Conservation (phyloP, 2,888 invertebrate genomes). For the Agrilus biguttatus region DNA sequence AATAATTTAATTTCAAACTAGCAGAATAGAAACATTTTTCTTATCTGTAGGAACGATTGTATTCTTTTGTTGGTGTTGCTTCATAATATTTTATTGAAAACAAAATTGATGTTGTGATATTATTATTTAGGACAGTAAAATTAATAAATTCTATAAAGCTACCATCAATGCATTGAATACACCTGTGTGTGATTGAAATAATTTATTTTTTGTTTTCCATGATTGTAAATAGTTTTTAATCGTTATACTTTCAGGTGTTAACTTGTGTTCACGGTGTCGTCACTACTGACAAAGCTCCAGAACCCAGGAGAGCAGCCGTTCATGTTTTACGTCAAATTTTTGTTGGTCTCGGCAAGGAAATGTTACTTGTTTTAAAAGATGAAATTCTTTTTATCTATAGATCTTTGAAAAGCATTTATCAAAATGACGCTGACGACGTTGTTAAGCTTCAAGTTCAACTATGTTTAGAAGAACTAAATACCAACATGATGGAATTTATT, state of each 20-base stretch:
- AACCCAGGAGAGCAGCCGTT: constrained; percentile 66
- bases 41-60: too few species aligned
- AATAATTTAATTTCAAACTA: too few species aligned
- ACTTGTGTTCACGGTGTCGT: constrained; percentile 54
- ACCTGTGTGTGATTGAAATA: too few species aligned
- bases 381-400: constrained; percentile 56
- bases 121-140: too few species aligned
- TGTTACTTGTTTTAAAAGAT: constrained; percentile 48
- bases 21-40: too few species aligned
- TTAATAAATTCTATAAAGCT: too few species aligned
- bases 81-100: too few species aligned
- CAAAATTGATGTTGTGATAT: too few species aligned
- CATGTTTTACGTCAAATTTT: constrained; percentile 61
- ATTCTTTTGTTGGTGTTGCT: too few species aligned
- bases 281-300: constrained; percentile 52
- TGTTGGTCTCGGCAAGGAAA: constrained; percentile 58
- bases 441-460: constrained; percentile 61
- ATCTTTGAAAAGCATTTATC: constrained; percentile 49
- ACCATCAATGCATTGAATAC: too few species aligned
- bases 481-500: constrained; percentile 46
- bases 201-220: too few species aligned
- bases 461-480: constrained; percentile 62
- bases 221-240: too few species aligned
- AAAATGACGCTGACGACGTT: constrained; percentile 49
- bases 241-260: constrained; percentile 43